These are phyloP conservation scores for Gymnoscopelus braueri DNA, from an alignment of 2,797 vertebrate genomes.

Conservation along the genomic window DNA sequence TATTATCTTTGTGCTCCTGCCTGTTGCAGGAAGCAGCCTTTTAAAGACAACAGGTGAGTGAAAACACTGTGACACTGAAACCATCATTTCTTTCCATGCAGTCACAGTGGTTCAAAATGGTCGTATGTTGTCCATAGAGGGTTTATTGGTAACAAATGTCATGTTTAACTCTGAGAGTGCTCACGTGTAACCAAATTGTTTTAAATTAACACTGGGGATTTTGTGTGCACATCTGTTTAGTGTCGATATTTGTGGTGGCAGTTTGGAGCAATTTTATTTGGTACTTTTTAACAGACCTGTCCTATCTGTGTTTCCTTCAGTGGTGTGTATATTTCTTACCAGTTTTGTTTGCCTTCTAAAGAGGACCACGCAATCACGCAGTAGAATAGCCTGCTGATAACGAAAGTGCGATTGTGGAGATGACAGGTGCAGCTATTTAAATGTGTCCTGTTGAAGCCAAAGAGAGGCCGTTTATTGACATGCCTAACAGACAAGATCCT, in stretches of 20 bases:
- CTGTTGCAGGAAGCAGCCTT: constrained; percentile 58
- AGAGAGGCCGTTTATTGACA: constrained; percentile 78
- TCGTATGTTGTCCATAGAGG: too few species aligned
- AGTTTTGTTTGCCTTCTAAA: constrained; percentile 57
- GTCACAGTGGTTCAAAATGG: background rate
- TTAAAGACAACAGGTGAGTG: constrained; percentile 38
- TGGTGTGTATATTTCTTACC: constrained; percentile 20
- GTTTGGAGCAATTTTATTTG: too few species aligned
- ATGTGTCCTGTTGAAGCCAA: constrained; percentile 59
- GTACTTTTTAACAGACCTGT: too few species aligned
- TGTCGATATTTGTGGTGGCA: too few species aligned
- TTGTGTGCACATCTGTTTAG: too few species aligned
- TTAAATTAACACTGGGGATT: too few species aligned
- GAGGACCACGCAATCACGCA: constrained; percentile 13
- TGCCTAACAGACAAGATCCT: constrained; percentile 84
- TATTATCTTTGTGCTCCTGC: constrained; percentile 56
- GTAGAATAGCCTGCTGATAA: constrained; percentile 27
- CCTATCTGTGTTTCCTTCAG: background rate
- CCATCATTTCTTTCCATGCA: constrained; percentile 10
- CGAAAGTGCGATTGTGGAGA: constrained; percentile 19
- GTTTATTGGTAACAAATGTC: too few species aligned
- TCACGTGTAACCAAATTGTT: too few species aligned
- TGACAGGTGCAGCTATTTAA: constrained; percentile 22
- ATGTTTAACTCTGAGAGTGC: too few species aligned
- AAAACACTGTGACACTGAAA: constrained; percentile 26